Base-by-base conservation (phyloP, 2,888 invertebrate genomes). In the Eretmocerus hayati region DNA sequence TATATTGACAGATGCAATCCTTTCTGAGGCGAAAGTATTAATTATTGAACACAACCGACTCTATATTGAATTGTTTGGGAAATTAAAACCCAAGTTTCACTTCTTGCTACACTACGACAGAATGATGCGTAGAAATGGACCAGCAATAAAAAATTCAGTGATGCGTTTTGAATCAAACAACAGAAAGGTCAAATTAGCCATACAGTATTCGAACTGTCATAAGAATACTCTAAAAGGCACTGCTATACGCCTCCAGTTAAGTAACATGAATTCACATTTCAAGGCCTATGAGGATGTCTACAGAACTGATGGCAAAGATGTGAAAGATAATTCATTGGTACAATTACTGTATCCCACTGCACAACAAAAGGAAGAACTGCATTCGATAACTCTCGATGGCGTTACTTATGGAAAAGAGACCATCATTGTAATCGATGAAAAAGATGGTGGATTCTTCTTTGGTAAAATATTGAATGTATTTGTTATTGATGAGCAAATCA, bases 21-120 rank as follows among this genome's bases (percentile, higher is more conserved):
- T 46, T 18, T 16, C n/a, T 22, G 4, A 18, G 22, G 2, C 39
- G 3, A 11, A 36, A 19, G 32, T 21, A 3, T 2, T 18, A 15
- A 43, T 36, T 19, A 36, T 13, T n/a, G 23, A 36, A 22, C 33
- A 33, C 13, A 15, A 33, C 19, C 9, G n/a, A 4, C 18, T 26
- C 8, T 43, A 35, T 31, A 20, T 38, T 2, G 1, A 38, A 15
- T 15, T 30, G 3, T 30, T 31, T 31, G 45, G 38, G 5, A 15
- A 15, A 16, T 38, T 37, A 16, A 46, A 40, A 35, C 11, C 31
- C 9, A 46, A 33, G 8, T 40, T 40, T 40, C 40, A 46, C 19
- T n/a, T 33, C 3, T 6, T 41, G 36, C 16, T 45, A 2, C 45
- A 45, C 11, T 38, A 45, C 15, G 5, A 2, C 11, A 18, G 43